These are phyloP conservation scores for Coecobrya sp. DNA, from an alignment of 2,888 invertebrate species.

Conservation along the genomic window DNA sequence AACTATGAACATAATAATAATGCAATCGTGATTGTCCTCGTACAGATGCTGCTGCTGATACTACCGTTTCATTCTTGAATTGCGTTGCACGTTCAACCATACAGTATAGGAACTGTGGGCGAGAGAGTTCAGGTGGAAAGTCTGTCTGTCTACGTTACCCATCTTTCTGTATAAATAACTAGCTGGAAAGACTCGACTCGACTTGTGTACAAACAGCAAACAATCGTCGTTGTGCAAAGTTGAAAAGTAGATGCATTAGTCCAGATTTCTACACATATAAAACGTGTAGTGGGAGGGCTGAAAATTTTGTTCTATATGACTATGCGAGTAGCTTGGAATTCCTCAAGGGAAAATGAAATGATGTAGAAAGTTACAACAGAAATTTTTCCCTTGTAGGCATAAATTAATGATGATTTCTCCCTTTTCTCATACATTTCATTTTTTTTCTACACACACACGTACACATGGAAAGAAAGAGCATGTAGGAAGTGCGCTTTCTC, in stretches of 20 bases:
- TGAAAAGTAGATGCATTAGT: slow-evolving; percentile 51
- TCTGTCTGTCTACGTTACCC: slow-evolving; percentile 24
- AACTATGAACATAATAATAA: slow-evolving; percentile 30
- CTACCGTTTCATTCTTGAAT: neutral
- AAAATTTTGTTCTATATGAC: neutral
- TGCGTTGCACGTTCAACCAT: neutral
- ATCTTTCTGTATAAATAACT: neutral
- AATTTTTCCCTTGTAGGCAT: slow-evolving; percentile 83
- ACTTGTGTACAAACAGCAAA: slow-evolving; percentile 77
- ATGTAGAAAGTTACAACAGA: slow-evolving; percentile 82
- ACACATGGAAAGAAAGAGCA: slow-evolving; percentile 62
- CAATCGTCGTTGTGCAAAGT: slow-evolving; percentile 54
- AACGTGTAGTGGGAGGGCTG: neutral
- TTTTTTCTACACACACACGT: neutral
- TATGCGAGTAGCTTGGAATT: slow-evolving; percentile 55
- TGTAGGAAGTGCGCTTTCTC: slow-evolving; percentile 66
- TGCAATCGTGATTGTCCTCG: neutral
- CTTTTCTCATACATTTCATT: slow-evolving; percentile 69
- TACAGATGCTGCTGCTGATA: neutral
- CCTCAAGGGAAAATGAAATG: slow-evolving; percentile 82
- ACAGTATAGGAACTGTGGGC: neutral
- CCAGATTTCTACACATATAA: neutral
- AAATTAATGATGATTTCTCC: slow-evolving; percentile 84
- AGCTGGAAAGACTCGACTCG: neutral
- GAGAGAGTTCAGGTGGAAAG: slow-evolving; percentile 53